phyloP scores from a whole-genome alignment of 1,140 invertebrate genomes.

The Drosophila nasuta region DNA sequence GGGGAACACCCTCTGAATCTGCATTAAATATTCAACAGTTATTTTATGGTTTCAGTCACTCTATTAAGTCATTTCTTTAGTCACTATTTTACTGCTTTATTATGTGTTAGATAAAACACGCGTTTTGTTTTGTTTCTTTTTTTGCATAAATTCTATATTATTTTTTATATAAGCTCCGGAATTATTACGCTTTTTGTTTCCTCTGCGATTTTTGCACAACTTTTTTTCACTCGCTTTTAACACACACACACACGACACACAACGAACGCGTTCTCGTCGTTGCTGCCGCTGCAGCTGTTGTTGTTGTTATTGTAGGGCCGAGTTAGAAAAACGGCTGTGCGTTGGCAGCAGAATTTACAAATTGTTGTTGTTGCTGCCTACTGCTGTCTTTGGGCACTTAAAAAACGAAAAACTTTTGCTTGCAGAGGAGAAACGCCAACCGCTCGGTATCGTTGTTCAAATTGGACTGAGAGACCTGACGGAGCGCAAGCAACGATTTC shows the following conservation, averaged over 20 bases:
- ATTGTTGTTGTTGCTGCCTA: slow-evolving; percentile 55
- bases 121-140: slow-evolving; percentile 2
- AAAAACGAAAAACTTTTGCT: slow-evolving; percentile 50
- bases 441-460: slow-evolving; percentile 83
- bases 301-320: slow-evolving; percentile 57
- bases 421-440: slow-evolving; percentile 70
- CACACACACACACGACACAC: slow-evolving; percentile 34
- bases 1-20: slow-evolving; percentile 5
- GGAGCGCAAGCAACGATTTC: slow-evolving; percentile 47
- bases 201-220: slow-evolving; percentile 57
- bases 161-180: slow-evolving; percentile 33
- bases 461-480: slow-evolving; percentile 68
- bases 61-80: slow-evolving; percentile 19
- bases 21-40: slow-evolving; percentile 16
- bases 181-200: slow-evolving; percentile 47
- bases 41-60: slow-evolving; percentile 35
- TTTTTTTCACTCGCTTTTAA: slow-evolving; percentile 35
- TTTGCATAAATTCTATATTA: slow-evolving; percentile 21
- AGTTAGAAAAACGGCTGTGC: slow-evolving; percentile 54
- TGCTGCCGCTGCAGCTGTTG: slow-evolving; percentile 24
- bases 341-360: slow-evolving; percentile 66
- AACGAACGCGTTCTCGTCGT: slow-evolving; percentile 32
- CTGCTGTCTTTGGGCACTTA: slow-evolving; percentile 46
- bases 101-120: slow-evolving; percentile 41
- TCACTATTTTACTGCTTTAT: slow-evolving; percentile 23